Percentiles rank a stretch among this genome's conserved stretches.
These are phyloP conservation scores for Lathamus discolor DNA, from an alignment of 2,113 vertebrate genomes.

Conservation along the genomic window DNA sequence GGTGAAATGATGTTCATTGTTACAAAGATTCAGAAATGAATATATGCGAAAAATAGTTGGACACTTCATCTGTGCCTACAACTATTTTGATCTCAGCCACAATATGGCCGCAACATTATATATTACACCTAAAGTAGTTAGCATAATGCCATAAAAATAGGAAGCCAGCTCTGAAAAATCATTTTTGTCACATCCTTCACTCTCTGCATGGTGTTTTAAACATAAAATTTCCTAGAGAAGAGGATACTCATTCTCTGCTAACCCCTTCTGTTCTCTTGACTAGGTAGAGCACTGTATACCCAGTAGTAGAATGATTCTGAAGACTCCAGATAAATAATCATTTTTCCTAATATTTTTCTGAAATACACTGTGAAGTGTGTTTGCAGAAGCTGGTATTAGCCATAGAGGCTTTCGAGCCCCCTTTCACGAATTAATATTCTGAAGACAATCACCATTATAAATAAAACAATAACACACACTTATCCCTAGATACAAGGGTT, in stretches of 20 bases:
- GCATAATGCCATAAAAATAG: background rate
- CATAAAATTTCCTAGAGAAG: background rate
- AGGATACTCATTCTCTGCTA: background rate
- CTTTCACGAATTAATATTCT: background rate
- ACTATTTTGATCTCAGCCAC: background rate
- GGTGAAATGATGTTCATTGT: background rate
- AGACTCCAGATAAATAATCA: background rate
- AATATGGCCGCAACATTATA: background rate
- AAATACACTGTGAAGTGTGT: background rate
- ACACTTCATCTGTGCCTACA: background rate
- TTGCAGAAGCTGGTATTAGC: background rate
- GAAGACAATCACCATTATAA: background rate
- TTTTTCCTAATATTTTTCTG: background rate
- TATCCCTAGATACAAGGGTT: background rate
- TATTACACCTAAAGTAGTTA: background rate
- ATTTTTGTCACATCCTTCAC: background rate
- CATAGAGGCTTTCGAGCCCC: background rate
- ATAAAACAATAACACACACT: background rate
- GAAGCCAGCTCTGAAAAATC: background rate
- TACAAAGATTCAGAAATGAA: background rate
- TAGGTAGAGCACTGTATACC: background rate
- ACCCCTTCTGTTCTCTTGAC: background rate
- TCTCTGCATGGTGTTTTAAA: background rate
- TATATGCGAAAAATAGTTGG: background rate
- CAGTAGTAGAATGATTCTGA: background rate